Evolutionary conservation across 2,888 invertebrate genomes (phyloP).

Genomic region (Hesperia comma): DNA sequence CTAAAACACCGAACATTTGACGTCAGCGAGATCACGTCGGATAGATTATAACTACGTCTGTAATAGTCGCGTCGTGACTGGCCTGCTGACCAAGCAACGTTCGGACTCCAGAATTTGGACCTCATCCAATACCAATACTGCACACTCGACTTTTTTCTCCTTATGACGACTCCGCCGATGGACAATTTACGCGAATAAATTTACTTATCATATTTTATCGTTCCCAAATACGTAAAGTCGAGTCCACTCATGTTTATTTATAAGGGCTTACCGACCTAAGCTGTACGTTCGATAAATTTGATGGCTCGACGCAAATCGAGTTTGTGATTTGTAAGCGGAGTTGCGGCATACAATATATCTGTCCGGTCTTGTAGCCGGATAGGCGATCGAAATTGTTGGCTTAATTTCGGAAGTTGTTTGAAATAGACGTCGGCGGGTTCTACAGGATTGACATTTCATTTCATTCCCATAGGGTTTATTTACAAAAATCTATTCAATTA

Average conservation of each 20-base stretch:
- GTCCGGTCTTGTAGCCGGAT: slow-evolving; percentile 13
- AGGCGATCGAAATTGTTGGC: background rate
- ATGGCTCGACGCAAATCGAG: slow-evolving; percentile 42
- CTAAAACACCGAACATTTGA: slow-evolving; percentile 14
- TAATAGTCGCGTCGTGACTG: slow-evolving; percentile 44
- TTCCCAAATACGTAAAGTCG: slow-evolving; percentile 40
- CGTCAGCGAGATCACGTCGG: slow-evolving; percentile 43
- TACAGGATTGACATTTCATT: background rate
- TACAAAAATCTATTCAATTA: background rate
- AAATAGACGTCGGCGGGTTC: background rate
- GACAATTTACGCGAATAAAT: slow-evolving; percentile 59
- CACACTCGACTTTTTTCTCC: slow-evolving; percentile 48
- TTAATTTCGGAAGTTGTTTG: slow-evolving; percentile 4
- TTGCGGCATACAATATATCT: slow-evolving; percentile 14
- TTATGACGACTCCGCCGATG: slow-evolving; percentile 47
- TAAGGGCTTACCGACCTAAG: slow-evolving; percentile 48
- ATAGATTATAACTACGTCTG: slow-evolving; percentile 51
- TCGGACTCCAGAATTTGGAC: slow-evolving; percentile 46
- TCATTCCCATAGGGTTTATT: background rate
- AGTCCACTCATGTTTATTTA: slow-evolving; percentile 67
- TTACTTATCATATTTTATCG: slow-evolving; percentile 66
- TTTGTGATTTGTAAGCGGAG: slow-evolving; percentile 39
- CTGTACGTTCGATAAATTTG: slow-evolving; percentile 45
- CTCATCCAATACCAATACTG: slow-evolving; percentile 51
- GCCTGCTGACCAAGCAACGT: slow-evolving; percentile 46